Conservation (phyloP, 2,797 vertebrate species). For the Acanthurus leucopareius region DNA sequence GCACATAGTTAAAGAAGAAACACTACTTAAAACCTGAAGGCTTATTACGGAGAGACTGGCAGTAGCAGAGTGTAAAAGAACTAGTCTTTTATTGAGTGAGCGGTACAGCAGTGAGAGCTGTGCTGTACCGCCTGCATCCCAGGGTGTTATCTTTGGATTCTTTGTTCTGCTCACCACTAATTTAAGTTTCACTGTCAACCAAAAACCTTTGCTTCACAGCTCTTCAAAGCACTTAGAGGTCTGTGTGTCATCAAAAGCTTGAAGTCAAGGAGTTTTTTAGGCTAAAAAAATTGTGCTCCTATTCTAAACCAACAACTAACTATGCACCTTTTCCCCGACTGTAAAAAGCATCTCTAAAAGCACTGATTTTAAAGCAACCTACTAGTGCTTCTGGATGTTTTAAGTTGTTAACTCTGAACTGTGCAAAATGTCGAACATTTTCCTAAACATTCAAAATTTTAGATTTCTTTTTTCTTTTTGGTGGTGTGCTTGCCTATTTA, state of each 20-base stretch:
- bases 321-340: not conserved
- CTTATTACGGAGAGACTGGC: constrained; percentile 31
- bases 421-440: not conserved
- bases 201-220: constrained; percentile 20
- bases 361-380: not conserved
- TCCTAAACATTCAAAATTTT: not conserved
- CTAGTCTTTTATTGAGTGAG: constrained; percentile 39
- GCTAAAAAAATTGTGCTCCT: constrained; percentile 13
- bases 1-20: constrained; percentile 16
- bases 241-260: constrained; percentile 12
- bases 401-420: not conserved
- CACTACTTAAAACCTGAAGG: constrained; percentile 6
- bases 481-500: not conserved
- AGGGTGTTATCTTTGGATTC: constrained; percentile 8
- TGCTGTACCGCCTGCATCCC: constrained; percentile 3
- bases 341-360: not conserved
- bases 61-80: not conserved
- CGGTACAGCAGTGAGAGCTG: constrained; percentile 20
- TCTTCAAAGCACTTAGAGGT: constrained; percentile 31
- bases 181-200: constrained; percentile 23
- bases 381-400: not conserved
- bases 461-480: not conserved
- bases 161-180: constrained; percentile 27
- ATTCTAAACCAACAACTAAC: not conserved
- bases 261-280: constrained; percentile 17